Conservation (phyloP, 2,888 invertebrate genomes). For the Patella depressa region DNA sequence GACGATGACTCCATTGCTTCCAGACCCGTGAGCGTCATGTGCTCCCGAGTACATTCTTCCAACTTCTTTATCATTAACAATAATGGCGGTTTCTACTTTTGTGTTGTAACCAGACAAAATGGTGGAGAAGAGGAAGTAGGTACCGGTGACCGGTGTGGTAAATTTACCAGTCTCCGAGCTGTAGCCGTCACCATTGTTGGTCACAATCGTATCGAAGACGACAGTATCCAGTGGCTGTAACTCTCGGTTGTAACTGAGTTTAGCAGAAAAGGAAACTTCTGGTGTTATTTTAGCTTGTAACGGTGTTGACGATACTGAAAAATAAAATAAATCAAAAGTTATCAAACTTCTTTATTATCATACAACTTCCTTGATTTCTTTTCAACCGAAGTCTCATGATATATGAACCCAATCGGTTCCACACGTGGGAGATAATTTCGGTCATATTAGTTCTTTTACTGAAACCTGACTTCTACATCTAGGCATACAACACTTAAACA, state of each 20-base stretch:
- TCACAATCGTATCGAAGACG: constrained; percentile 40
- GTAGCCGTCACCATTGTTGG: constrained; percentile 42
- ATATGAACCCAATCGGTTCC: no score
- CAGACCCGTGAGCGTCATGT: constrained; percentile 47
- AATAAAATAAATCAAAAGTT: neutral
- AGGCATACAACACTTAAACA: no score
- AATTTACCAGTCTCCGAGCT: constrained; percentile 42
- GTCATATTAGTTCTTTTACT: no score
- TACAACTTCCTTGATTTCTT: no score
- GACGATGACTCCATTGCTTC: constrained; percentile 41
- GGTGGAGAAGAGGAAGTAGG: constrained; percentile 40
- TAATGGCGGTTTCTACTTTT: constrained; percentile 43
- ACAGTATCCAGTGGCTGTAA: constrained; percentile 42
- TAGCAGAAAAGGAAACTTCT: constrained; percentile 38
- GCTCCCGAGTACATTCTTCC: constrained; percentile 46
- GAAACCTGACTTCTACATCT: no score
- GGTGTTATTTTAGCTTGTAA: constrained; percentile 17
- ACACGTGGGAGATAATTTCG: no score
- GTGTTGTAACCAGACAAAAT: constrained; percentile 46
- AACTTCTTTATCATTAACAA: constrained; percentile 44
- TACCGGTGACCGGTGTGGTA: constrained; percentile 36
- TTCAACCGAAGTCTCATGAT: no score
- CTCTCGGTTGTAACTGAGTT: constrained; percentile 43
- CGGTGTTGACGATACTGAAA: constrained; percentile 17
- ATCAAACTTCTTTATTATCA: neutral